Evolutionary conservation across 2,888 invertebrate genomes (phyloP), one percentile per base, ranked within the genome.

Genomic region (Brenthis hecate): DNA sequence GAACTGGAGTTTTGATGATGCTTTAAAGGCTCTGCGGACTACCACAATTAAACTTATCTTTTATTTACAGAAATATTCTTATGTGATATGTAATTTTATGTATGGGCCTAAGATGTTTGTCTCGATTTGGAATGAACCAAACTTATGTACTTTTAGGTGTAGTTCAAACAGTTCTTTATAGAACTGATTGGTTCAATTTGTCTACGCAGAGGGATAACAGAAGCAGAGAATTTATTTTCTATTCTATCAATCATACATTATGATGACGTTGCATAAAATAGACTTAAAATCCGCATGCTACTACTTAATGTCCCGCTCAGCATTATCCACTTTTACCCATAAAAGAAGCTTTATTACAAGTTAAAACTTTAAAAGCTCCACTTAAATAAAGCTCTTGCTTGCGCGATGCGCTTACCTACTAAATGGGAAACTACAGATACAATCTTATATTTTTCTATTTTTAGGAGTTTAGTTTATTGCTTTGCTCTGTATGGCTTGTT

Each of bases 301-400:
- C 36, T 65, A 63, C 68, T 72, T 72, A 70, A 63, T 66, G 65
- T 63, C 70, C 56, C 63, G 70, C 65, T 70, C 65, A 55, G 54
- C 13, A 66, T 70, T 70, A 68, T 72, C 70, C 68, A 72, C 72
- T 72, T 68, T 62, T 62, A 65, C 53, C 56, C 65, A 63, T 68
- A 72, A 70, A 72, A 72, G 70, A 67, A 68, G 68, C 70, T 72
- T 68, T 72, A 72, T 72, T 70, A 68, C 68, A 67, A 72, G 61
- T 67, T 69, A 51, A 72, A 72, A 72, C 61, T 69, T 72, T 66
- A 72, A 62, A 61, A 65, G 66, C 69, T 65, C 54, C 51, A 72
- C 72, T 65, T 61, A 61, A 65, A 65, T 65, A 65, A 69, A 69
- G 60, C 65, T 61, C 60, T 69, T 61, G 61, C 65, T 61, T 57